These are phyloP conservation scores for Tachuris rubrigastra DNA, from an alignment of 2,113 vertebrate genomes.

Conservation along the genomic window DNA sequence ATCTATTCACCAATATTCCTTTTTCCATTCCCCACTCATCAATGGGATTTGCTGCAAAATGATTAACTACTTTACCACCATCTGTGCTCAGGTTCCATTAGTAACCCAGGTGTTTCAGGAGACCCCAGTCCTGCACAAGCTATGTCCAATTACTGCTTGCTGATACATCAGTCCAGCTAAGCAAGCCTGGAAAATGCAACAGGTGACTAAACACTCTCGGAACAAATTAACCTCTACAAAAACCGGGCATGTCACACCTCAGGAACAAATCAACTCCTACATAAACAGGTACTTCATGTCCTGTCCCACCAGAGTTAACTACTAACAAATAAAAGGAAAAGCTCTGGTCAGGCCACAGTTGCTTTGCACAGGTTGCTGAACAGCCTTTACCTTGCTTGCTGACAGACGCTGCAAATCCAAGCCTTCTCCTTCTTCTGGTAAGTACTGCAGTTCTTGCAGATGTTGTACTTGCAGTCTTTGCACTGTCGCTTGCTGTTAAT, in stretches of 20 bases:
- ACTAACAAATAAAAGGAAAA: slow-evolving; percentile 9
- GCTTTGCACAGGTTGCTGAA: background rate
- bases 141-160: background rate
- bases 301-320: background rate
- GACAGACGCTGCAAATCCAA: slow-evolving; percentile 91
- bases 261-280: background rate
- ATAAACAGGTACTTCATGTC: background rate
- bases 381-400: slow-evolving; percentile 86
- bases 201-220: background rate
- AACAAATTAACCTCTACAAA: background rate
- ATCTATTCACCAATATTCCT: background rate
- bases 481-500: slow-evolving; percentile 91
- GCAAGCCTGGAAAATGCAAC: background rate
- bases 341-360: background rate
- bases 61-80: background rate
- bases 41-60: background rate
- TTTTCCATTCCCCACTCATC: background rate
- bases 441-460: slow-evolving; percentile 92
- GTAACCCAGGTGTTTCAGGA: background rate
- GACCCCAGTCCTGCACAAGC: background rate
- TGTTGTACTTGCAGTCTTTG: slow-evolving; percentile 91
- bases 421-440: slow-evolving; percentile 87
- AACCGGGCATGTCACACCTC: background rate
- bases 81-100: background rate
- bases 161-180: background rate